These are phyloP conservation scores for Altica lythri DNA, from an alignment of 2,888 invertebrate species.

Conservation along the genomic window DNA sequence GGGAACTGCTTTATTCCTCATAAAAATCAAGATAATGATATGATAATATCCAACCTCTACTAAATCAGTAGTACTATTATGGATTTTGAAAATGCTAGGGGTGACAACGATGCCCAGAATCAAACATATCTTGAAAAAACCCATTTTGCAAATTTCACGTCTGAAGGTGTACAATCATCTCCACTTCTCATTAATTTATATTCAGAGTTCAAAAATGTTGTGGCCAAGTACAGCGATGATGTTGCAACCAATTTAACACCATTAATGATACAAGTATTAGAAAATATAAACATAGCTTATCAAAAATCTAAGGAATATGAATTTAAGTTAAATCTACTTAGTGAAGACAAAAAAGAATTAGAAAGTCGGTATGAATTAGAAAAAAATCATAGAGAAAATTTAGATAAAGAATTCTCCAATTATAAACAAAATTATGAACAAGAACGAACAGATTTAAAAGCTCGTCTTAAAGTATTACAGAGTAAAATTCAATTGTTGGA, in stretches of 20 bases:
- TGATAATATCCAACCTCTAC: no score
- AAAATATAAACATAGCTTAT: slow-evolving; percentile 5
- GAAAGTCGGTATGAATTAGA: not conserved
- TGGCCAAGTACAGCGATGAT: not conserved
- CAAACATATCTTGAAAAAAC: no score
- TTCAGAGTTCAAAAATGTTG: slow-evolving; percentile 1
- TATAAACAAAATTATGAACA: not conserved
- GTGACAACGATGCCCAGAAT: no score
- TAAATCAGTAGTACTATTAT: no score
- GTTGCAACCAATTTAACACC: not conserved
- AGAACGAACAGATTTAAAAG: not conserved
- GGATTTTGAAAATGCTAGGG: no score
- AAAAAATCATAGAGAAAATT: not conserved
- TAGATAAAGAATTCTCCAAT: not conserved
- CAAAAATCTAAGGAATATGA: not conserved
- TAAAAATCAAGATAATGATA: no score
- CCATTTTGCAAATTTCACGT: not conserved
- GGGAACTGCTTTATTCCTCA: no score
- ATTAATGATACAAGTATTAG: not conserved
- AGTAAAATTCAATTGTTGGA: not conserved
- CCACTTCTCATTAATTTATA: slow-evolving; percentile 1
- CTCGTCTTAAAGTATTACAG: not conserved
- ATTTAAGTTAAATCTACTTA: not conserved
- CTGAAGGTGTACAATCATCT: not conserved
- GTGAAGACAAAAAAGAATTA: not conserved